Percentiles rank a stretch among this genome's conserved stretches.
phyloP scores from a whole-genome alignment of 2,888 invertebrate species.

The Sepiola atlantica region DNA sequence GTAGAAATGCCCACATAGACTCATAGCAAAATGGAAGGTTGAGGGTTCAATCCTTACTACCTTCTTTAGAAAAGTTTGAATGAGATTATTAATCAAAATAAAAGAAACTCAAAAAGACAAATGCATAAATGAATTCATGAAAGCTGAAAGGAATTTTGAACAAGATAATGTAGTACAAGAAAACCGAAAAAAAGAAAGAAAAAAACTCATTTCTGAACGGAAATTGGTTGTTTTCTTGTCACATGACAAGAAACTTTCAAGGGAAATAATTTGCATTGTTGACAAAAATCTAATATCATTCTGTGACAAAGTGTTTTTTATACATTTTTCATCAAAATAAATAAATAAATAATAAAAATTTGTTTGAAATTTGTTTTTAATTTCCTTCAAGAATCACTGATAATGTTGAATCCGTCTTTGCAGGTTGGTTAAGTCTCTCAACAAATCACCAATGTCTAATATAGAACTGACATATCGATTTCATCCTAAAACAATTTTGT shows the following conservation, averaged over 20 bases:
- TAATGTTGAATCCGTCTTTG: neutral
- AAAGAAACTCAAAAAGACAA: too few species aligned
- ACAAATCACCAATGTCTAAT: constrained; percentile 32
- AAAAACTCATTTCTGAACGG: neutral
- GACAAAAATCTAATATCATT: neutral
- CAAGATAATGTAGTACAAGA: too few species aligned
- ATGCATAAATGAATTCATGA: too few species aligned
- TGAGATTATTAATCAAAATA: too few species aligned
- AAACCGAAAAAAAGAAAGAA: too few species aligned
- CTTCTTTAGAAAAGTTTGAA: too few species aligned
- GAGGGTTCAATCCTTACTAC: too few species aligned
- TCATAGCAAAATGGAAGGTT: too few species aligned
- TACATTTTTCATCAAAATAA: too few species aligned
- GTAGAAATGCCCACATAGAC: too few species aligned
- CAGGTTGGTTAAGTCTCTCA: neutral
- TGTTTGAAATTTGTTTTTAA: neutral
- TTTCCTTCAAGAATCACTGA: neutral
- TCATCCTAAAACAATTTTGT: neutral
- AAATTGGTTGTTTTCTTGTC: neutral
- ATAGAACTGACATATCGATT: neutral
- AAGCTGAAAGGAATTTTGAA: too few species aligned
- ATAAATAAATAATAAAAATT: neutral
- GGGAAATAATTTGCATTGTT: neutral
- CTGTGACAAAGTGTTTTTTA: too few species aligned
- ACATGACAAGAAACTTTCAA: neutral